Base-by-base conservation (phyloP, 2,797 vertebrate genomes). In the Onychomys arenicola region DNA sequence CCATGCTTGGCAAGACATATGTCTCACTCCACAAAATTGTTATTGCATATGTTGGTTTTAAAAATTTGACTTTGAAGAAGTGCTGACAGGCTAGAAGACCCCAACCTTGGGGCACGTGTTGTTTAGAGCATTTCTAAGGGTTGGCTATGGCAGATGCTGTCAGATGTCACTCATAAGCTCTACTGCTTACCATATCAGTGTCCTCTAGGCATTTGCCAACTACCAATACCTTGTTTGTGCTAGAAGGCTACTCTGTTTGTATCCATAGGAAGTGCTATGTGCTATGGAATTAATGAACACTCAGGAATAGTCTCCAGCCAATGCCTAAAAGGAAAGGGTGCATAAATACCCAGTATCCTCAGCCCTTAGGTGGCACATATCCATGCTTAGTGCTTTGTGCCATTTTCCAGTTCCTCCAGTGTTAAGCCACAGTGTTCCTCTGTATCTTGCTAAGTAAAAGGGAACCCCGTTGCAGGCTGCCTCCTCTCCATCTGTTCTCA, bases 201-300 rank as follows among this genome's bases (percentile, higher is more conserved):
- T 90, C 52, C 17, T 78, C 49, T 17, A 16, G 61, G 14, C 29
- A 43, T 16, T 0, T 29, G 29, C 19, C 13, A 55, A 32, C 71
- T 59, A 43, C 57, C 43, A 23, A 5, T 49, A 40, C 25, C 63
- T 49, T 46, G 27, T 32, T 17, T 78, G 40, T 43, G 55, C 10
- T 84, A 34, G 46, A 94, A 91, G 40, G 11, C 11, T 78, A 23
- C 37, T 91, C 67, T 88, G 9, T 32, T 61, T 80, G 2, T 59
- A 57, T 82, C 63, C n/a, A 73, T 3, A 73, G 80, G 73, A n/a
- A 59, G 69, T 5, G 65, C 25, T 49, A 67, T 61, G 16, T 61
- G 34, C n/a, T 90, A 61, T 67, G 63, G 21, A 90, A 80, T 94
- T 93, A 90, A 86, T 55, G n/a, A 49, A 80, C 8, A 61, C 32